A percentile compares a stretch with the other conserved stretches of the same genome.
These are phyloP conservation scores for Chloroclysta siterata DNA, from an alignment of 2,888 invertebrate genomes.

Conservation along the genomic window DNA sequence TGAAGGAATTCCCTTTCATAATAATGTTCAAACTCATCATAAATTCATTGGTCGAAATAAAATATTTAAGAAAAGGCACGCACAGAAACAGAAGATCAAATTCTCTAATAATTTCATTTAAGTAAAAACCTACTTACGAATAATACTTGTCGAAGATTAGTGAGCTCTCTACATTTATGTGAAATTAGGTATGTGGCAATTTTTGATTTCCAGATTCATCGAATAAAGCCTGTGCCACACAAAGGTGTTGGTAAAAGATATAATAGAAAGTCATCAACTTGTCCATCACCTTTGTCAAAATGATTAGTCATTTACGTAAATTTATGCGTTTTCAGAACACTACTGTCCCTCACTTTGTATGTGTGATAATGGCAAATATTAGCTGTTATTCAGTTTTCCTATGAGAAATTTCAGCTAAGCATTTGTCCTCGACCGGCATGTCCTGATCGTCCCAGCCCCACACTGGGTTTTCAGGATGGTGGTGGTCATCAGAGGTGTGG, in stretches of 20 bases:
- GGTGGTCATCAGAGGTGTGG: conserved; percentile 66
- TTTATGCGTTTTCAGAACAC: not conserved
- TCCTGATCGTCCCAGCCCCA: conserved; percentile 95
- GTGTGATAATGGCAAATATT: conserved; percentile 30
- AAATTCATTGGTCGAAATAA: not conserved
- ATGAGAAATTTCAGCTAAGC: conserved; percentile 76
- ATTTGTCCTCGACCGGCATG: conserved; percentile 88
- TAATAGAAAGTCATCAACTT: not conserved
- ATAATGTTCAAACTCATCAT: not conserved
- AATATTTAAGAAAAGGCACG: too few species aligned
- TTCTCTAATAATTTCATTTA: too few species aligned
- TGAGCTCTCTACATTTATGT: too few species aligned
- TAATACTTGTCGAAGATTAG: too few species aligned
- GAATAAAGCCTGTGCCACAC: not conserved
- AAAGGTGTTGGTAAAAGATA: not conserved
- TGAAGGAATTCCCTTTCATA: not conserved
- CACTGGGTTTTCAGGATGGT: conserved; percentile 82
- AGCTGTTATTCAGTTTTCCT: conserved; percentile 55
- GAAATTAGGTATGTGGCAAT: not conserved
- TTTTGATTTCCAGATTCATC: not conserved
- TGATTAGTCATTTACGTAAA: not conserved
- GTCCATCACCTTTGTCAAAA: not conserved
- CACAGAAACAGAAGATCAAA: too few species aligned
- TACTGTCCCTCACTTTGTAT: not conserved
- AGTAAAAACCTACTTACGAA: too few species aligned